Conservation (phyloP, 2,797 vertebrate genomes). For the Rhinoraja longicauda region DNA sequence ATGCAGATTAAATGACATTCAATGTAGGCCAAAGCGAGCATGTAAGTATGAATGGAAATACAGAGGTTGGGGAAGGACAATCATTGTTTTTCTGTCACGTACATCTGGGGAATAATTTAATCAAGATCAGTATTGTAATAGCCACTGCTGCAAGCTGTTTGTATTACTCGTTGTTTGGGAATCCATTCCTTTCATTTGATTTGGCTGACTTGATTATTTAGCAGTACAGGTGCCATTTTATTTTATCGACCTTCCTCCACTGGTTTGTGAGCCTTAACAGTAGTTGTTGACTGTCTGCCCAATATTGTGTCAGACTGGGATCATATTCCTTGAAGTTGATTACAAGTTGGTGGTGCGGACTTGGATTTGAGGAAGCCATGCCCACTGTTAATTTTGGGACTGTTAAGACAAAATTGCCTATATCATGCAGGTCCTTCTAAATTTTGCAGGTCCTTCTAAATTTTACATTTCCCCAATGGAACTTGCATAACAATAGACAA, state of each 20-base stretch:
- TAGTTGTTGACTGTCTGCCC: not conserved
- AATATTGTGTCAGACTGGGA: not conserved
- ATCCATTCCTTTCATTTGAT: not conserved
- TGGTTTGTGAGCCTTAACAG: not conserved
- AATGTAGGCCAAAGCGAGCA: slow-evolving; percentile 52
- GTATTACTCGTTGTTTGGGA: slow-evolving; percentile 45
- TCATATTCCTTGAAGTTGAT: not conserved
- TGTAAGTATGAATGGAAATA: slow-evolving; percentile 54
- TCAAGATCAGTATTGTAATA: slow-evolving; percentile 54
- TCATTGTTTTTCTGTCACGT: slow-evolving; percentile 49
- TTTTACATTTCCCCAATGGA: not conserved
- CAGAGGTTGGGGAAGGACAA: slow-evolving; percentile 53
- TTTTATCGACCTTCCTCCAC: not conserved
- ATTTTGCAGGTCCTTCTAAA: not conserved
- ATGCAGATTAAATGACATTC: slow-evolving; percentile 53
- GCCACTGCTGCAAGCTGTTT: slow-evolving; percentile 56
- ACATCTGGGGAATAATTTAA: slow-evolving; percentile 53
- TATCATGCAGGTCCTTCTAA: too few species aligned
- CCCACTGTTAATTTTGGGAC: not conserved
- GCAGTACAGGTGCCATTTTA: not conserved
- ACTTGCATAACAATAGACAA: too few species aligned
- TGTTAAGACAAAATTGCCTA: too few species aligned
- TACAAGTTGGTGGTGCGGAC: not conserved
- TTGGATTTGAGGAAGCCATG: not conserved
- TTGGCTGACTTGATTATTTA: not conserved